A percentile compares a stretch with the other conserved stretches of the same genome.
These are phyloP conservation scores for Nebria salina DNA, from an alignment of 2,888 invertebrate species.

Conservation along the genomic window DNA sequence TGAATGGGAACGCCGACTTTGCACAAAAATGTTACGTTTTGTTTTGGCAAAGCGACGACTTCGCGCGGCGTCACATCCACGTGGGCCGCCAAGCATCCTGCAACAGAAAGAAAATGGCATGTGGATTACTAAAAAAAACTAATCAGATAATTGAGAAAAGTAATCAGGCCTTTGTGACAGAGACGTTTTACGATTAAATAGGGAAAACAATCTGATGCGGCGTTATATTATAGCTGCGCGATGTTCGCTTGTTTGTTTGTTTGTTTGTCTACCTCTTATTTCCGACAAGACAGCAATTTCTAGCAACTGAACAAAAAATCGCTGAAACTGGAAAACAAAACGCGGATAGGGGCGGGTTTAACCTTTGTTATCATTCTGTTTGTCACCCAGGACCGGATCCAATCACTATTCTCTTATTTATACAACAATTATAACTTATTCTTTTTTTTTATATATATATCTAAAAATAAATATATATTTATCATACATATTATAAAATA, in stretches of 20 bases:
- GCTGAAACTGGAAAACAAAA: slow-evolving; percentile 31
- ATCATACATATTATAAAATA: too few relatives aligned
- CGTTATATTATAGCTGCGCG: too few relatives aligned
- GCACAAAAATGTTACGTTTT: slow-evolving; percentile 69
- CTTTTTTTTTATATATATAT: too few relatives aligned
- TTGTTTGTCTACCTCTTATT: slow-evolving; percentile 27
- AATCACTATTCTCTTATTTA: neutral
- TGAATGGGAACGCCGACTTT: slow-evolving; percentile 68
- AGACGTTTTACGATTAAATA: neutral
- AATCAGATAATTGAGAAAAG: neutral
- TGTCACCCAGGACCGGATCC: neutral
- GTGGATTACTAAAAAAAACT: neutral
- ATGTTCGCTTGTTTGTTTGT: neutral
- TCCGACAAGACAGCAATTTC: slow-evolving; percentile 37
- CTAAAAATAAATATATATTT: too few relatives aligned
- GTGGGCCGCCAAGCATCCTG: slow-evolving; percentile 54
- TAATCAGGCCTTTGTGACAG: neutral
- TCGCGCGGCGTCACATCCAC: slow-evolving; percentile 67
- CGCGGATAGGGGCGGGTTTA: slow-evolving; percentile 21
- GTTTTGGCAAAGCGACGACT: slow-evolving; percentile 67
- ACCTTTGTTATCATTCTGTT: slow-evolving; percentile 23
- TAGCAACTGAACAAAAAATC: slow-evolving; percentile 27
- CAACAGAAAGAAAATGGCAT: slow-evolving; percentile 47
- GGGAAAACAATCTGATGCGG: neutral
- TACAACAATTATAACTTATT: neutral